Conservation (phyloP, 2,113 vertebrate genomes). For the Perccottus glenii region DNA sequence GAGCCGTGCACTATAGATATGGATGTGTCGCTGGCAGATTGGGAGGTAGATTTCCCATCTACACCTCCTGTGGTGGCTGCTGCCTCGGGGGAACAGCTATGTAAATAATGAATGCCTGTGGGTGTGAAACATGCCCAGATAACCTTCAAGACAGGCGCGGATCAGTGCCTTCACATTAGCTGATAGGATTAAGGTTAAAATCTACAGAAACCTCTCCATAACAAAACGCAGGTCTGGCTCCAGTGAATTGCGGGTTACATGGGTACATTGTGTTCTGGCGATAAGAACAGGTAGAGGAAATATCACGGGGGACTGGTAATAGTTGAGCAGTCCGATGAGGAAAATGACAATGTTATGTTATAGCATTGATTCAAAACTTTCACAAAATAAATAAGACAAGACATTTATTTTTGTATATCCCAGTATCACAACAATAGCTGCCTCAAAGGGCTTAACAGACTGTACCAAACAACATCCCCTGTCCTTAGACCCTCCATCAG, state of each 20-base stretch:
- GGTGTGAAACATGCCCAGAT: constrained; percentile 78
- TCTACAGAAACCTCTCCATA: constrained; percentile 74
- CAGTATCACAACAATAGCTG: neutral
- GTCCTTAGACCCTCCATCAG: no score
- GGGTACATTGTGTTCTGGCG: constrained; percentile 51
- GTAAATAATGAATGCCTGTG: constrained; percentile 79
- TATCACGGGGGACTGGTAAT: constrained; percentile 48
- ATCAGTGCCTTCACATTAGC: constrained; percentile 78
- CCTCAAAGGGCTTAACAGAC: no score
- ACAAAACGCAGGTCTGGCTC: constrained; percentile 65
- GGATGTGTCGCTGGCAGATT: constrained; percentile 74
- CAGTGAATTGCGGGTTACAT: constrained; percentile 57
- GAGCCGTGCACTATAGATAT: constrained; percentile 75
- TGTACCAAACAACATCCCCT: no score
- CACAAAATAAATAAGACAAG: no score
- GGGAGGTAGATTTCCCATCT: constrained; percentile 76
- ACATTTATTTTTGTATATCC: neutral
- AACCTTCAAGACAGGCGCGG: constrained; percentile 80
- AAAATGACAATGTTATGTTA: constrained; percentile 35
- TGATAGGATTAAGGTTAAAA: constrained; percentile 80
- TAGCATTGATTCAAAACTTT: no score
- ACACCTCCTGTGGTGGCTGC: constrained; percentile 69
- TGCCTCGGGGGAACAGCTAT: constrained; percentile 71
- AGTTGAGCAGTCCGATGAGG: constrained; percentile 56
- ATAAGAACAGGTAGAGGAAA: constrained; percentile 62